These are phyloP conservation scores for Apoderus coryli DNA, from an alignment of 2,888 invertebrate genomes.

Conservation along the genomic window DNA sequence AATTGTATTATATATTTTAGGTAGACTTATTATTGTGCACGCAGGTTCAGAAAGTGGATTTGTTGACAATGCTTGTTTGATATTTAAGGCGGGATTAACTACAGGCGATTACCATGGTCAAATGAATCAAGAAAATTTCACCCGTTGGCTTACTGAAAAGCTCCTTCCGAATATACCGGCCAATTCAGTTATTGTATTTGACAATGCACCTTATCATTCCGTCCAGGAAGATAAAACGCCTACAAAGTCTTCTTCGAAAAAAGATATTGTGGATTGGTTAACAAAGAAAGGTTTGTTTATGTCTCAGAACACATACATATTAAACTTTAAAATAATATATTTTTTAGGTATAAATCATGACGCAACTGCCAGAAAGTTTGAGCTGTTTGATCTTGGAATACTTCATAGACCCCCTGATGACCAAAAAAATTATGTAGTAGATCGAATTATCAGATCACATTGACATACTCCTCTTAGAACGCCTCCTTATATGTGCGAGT, in stretches of 20 bases:
- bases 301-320: no score
- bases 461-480: slow-evolving; percentile 6
- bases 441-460: slow-evolving; percentile 4
- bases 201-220: slow-evolving; percentile 11
- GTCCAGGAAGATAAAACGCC: slow-evolving; percentile 7
- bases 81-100: slow-evolving; percentile 4
- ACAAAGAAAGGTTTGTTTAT: no score
- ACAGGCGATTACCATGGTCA: slow-evolving; percentile 9
- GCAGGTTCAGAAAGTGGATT: slow-evolving; percentile 11
- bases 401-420: slow-evolving; percentile 8
- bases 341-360: slow-evolving; percentile 4
- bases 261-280: slow-evolving; percentile 6
- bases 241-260: slow-evolving; percentile 9
- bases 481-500: slow-evolving; percentile 9
- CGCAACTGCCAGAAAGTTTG: slow-evolving; percentile 3
- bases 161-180: slow-evolving; percentile 7
- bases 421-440: slow-evolving; percentile 7
- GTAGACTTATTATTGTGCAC: slow-evolving; percentile 12
- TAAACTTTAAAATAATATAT: no score
- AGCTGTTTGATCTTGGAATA: slow-evolving; percentile 4
- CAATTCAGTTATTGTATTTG: slow-evolving; percentile 10
- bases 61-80: slow-evolving; percentile 8
- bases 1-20: slow-evolving; percentile 3
- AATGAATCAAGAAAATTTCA: slow-evolving; percentile 11
- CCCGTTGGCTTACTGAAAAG: slow-evolving; percentile 11